These are phyloP conservation scores for Ibycter americanus DNA, from an alignment of 2,797 vertebrate species.

Conservation along the genomic window DNA sequence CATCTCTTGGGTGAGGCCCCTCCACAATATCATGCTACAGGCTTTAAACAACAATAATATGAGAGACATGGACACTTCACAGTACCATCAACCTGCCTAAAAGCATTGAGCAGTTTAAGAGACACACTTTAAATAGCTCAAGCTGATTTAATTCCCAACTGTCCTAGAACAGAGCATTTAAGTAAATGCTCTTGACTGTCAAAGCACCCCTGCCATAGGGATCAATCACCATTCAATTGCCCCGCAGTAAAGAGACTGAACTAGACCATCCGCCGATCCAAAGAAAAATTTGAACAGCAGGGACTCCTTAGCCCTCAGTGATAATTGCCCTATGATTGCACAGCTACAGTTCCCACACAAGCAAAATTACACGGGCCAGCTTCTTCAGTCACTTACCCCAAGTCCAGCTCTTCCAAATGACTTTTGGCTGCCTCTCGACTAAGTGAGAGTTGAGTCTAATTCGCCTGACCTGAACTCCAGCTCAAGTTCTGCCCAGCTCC, in stretches of 20 bases:
- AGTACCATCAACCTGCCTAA: not conserved
- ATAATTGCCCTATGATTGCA: not conserved
- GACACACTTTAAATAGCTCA: not conserved
- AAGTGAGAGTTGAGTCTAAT: not conserved
- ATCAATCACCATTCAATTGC: not conserved
- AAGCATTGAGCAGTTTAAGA: not conserved
- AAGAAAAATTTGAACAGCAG: not conserved
- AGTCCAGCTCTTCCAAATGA: not conserved
- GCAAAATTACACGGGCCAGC: not conserved
- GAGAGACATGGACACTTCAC: not conserved
- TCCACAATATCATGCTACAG: fast-evolving
- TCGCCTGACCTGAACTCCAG: not conserved
- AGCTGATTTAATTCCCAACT: not conserved
- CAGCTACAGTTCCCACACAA: not conserved
- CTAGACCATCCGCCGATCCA: not conserved
- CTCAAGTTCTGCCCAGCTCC: not conserved
- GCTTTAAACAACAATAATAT: not conserved
- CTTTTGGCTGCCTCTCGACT: not conserved
- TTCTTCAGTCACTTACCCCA: not conserved
- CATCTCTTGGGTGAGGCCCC: not conserved
- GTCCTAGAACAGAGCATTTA: not conserved
- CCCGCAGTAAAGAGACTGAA: not conserved
- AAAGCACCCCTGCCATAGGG: not conserved
- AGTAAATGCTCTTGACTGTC: not conserved
- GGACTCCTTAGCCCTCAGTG: not conserved